These are phyloP conservation scores for Strix uralensis DNA, from an alignment of 2,113 vertebrate genomes.

Conservation along the genomic window DNA sequence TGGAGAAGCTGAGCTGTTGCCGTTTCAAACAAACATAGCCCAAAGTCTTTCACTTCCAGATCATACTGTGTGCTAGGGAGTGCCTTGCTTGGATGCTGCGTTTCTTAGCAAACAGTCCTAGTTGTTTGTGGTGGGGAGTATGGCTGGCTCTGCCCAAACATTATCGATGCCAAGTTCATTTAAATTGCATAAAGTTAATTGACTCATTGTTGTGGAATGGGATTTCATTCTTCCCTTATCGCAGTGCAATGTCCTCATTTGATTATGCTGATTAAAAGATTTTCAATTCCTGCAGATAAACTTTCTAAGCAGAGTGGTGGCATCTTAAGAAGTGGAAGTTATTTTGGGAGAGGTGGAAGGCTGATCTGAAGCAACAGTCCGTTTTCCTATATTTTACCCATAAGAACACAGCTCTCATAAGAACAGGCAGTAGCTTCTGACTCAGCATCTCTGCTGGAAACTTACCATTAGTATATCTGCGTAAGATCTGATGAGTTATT, in stretches of 20 bases:
- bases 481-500: neutral
- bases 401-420: neutral
- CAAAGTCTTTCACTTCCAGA: neutral
- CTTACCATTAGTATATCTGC: neutral
- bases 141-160: neutral
- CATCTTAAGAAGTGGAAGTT: neutral
- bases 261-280: neutral
- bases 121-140: neutral
- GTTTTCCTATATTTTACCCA: accelerated
- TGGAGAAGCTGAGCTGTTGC: neutral
- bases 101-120: neutral
- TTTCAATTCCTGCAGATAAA: neutral
- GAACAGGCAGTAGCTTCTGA: neutral
- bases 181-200: constrained; percentile 17
- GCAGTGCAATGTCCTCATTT: neutral
- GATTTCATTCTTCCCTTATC: neutral
- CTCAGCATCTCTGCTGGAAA: neutral
- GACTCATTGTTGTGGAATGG: neutral
- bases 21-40: neutral
- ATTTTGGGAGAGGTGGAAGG: neutral
- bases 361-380: neutral
- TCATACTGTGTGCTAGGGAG: neutral
- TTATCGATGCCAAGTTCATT: neutral
- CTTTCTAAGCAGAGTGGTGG: neutral
- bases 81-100: neutral